Percentiles rank a stretch among this genome's conserved stretches.
phyloP scores from a whole-genome alignment of 2,888 invertebrate species.

The Yponomeuta evonymella region DNA sequence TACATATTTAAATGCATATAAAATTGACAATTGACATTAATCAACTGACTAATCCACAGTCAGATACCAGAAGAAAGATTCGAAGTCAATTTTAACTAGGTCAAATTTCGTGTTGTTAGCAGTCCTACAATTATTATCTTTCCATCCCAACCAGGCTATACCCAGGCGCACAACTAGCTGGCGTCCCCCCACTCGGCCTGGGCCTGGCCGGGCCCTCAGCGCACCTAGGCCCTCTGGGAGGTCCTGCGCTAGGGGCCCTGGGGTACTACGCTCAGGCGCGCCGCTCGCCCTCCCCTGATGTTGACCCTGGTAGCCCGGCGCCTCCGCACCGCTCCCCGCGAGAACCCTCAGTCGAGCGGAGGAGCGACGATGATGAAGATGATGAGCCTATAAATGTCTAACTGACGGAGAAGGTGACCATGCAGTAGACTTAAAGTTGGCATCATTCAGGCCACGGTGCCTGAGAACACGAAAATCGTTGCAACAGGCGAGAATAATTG shows the following conservation, averaged over 20 bases:
- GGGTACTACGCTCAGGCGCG: constrained; percentile 70
- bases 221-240: constrained; percentile 80
- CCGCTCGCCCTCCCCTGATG: constrained; percentile 71
- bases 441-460: neutral
- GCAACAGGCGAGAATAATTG: neutral
- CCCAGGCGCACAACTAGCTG: constrained; percentile 77
- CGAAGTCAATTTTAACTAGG: no score
- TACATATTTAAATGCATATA: no score
- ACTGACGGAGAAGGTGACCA: constrained; percentile 22
- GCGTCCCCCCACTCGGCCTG: constrained; percentile 73
- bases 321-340: constrained; percentile 68
- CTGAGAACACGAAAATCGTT: neutral
- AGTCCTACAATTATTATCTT: constrained; percentile 80
- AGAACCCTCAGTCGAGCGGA: constrained; percentile 57
- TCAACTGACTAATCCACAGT: no score
- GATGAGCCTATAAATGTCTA: constrained; percentile 80
- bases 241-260: constrained; percentile 78
- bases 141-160: constrained; percentile 64
- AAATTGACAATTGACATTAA: no score
- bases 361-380: constrained; percentile 73
- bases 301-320: constrained; percentile 76
- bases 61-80: no score
- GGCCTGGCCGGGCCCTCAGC: constrained; percentile 82
- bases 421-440: neutral
- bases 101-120: constrained; percentile 22